Percentiles rank a stretch among this genome's conserved stretches.
Conservation (phyloP, 2,797 vertebrate genomes). For the Poeciliopsis turneri region DNA sequence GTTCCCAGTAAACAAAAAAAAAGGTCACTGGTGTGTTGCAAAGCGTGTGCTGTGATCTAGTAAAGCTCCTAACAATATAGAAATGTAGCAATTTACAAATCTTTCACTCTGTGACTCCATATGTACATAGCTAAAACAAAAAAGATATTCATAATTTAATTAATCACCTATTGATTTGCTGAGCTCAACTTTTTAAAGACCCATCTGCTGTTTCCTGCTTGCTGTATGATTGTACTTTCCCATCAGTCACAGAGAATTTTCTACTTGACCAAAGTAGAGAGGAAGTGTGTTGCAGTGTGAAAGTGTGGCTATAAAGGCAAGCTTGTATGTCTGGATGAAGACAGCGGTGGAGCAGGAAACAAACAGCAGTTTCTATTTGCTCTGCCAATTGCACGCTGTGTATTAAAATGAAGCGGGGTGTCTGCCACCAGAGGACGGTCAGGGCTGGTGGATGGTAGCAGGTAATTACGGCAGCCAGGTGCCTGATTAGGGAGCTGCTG, state of each 20-base stretch:
- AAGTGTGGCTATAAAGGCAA: conserved; percentile 29
- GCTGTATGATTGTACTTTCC: conserved; percentile 78
- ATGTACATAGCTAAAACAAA: background rate
- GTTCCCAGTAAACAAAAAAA: no score
- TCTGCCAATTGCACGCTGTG: conserved; percentile 77
- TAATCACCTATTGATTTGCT: background rate
- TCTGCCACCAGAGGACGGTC: conserved; percentile 62
- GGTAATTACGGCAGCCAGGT: conserved; percentile 61
- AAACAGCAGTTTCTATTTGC: conserved; percentile 77
- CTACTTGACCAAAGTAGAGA: conserved; percentile 68
- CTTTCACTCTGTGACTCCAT: background rate
- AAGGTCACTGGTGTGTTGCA: background rate
- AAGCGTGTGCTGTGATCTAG: background rate
- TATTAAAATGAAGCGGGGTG: conserved; percentile 81
- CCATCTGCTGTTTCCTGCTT: conserved; percentile 72
- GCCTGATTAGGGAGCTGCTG: conserved; percentile 76
- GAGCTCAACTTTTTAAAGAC: background rate
- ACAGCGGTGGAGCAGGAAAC: conserved; percentile 75
- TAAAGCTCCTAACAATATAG: background rate
- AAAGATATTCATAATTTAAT: background rate
- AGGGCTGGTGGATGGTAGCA: conserved; percentile 66
- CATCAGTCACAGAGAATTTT: conserved; percentile 69
- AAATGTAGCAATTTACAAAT: background rate
- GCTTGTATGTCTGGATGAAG: conserved; percentile 52
- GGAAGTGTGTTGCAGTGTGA: conserved; percentile 26